These are phyloP conservation scores for Halichoerus grypus DNA, from an alignment of 2,113 vertebrate species.

Conservation along the genomic window DNA sequence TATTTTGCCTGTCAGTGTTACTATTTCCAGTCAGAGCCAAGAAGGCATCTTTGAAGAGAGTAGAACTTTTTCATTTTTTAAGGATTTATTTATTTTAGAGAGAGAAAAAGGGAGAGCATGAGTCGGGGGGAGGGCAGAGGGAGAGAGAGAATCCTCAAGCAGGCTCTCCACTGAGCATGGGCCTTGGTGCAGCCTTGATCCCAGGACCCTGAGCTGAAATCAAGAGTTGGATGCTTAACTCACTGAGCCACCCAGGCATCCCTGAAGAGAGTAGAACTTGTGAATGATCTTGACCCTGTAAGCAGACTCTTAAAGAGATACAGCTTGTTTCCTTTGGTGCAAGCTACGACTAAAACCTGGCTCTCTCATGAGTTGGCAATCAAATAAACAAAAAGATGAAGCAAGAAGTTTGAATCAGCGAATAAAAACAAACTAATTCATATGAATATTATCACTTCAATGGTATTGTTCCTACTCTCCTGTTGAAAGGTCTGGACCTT, in stretches of 20 bases:
- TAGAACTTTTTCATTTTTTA: background rate
- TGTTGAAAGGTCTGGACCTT: background rate
- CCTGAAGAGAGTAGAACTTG: background rate
- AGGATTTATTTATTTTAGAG: background rate
- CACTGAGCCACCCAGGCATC: background rate
- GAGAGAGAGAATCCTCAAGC: background rate
- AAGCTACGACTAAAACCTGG: background rate
- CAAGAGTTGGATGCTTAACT: background rate
- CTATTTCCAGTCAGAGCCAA: background rate
- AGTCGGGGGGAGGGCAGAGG: background rate
- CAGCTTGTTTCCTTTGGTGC: constrained; percentile 26
- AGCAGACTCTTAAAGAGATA: background rate
- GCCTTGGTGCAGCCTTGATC: background rate
- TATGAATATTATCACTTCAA: background rate
- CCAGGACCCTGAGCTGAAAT: background rate
- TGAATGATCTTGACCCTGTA: background rate
- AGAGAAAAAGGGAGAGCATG: background rate
- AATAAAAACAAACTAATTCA: constrained; percentile 18
- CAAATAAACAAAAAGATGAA: constrained; percentile 61
- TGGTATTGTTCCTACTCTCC: background rate
- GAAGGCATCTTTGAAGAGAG: background rate
- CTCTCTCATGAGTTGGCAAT: background rate
- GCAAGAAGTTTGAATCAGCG: constrained; percentile 56
- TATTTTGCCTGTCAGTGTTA: constrained; percentile 30
- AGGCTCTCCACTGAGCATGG: background rate